These are phyloP conservation scores for Lagorchestes hirsutus DNA, from an alignment of 2,797 vertebrate species.

Conservation along the genomic window DNA sequence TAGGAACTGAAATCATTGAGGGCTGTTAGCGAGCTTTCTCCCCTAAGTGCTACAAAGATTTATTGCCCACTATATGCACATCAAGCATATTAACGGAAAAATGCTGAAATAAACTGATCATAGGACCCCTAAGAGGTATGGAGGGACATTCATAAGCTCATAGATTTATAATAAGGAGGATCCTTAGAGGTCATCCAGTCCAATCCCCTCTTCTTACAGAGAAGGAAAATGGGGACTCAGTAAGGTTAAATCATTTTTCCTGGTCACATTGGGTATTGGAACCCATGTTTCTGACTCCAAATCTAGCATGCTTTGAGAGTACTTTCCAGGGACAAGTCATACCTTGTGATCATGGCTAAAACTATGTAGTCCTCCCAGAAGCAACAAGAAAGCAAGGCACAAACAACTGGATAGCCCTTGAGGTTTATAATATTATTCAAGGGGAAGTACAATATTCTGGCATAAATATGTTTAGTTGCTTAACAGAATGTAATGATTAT, in stretches of 20 bases:
- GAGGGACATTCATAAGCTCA: not conserved
- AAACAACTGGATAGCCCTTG: not conserved
- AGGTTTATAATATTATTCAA: not conserved
- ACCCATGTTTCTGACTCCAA: not conserved
- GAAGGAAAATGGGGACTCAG: not conserved
- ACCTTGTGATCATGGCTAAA: not conserved
- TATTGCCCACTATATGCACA: not conserved
- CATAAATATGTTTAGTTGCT: not conserved
- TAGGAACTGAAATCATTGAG: not conserved
- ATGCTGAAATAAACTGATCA: not conserved
- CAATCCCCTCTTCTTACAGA: not conserved
- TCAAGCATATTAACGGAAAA: not conserved
- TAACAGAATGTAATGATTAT: slow-evolving; percentile 1
- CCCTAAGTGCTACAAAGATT: not conserved
- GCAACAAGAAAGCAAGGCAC: not conserved
- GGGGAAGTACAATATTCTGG: not conserved
- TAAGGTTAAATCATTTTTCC: not conserved
- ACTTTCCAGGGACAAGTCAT: not conserved
- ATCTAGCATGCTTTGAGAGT: not conserved
- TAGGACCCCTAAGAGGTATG: not conserved
- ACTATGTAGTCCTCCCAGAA: not conserved
- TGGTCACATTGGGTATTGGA: not conserved
- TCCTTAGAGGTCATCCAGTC: not conserved
- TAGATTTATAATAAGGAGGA: not conserved
- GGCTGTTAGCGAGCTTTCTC: not conserved